Evolutionary conservation across 2,888 invertebrate species (phyloP), one percentile per base, ranked within the genome.

Genomic region (Timema podura): DNA sequence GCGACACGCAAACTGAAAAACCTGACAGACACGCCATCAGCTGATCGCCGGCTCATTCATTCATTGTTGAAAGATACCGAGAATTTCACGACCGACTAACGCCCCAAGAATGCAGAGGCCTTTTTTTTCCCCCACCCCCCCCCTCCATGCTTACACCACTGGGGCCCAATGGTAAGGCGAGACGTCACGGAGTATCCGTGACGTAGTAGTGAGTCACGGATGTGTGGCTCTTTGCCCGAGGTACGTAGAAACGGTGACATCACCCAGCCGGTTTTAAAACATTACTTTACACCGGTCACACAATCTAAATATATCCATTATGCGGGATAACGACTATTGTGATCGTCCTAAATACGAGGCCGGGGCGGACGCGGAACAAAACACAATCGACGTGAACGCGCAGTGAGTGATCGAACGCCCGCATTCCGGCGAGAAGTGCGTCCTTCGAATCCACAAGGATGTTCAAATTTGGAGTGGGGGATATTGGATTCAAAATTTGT

Each of bases 191-290:
- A 30, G 30, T 61, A 45, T 61, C 61, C 61, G 61, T 61, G 61
- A 61, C 61, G 61, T 61, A 30, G 61, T 45, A 61, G 44, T 61
- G 61, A 61, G 61, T 61, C 61, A 61, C 30, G 30, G 30, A 30
- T 30, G 30, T 30, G 3, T 30, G 30, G 30, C 30, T 30, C 30
- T 16, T 30, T 30, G 57, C 61, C 11, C 61, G 61, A 30, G 11
- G 9, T 61, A 61, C 61, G 44, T 30, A 45, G 61, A 61, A 61
- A 57, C 57, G 44, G 30, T 61, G 61, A 61, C 61, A 61, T 61
- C 61, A 61, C 61, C 61, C 44, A 45, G 44, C 11, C 61, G 44
- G 15, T 30, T 30, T 30, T 30, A 30, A 30, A 30, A 30, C 30
- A 30, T 30, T 30, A 30, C 30, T 30, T 30, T 30, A 30, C 30